Evolutionary conservation across 2,888 invertebrate genomes (phyloP), one percentile per base, ranked within the genome.

Genomic region (Eumerus sabulonum): DNA sequence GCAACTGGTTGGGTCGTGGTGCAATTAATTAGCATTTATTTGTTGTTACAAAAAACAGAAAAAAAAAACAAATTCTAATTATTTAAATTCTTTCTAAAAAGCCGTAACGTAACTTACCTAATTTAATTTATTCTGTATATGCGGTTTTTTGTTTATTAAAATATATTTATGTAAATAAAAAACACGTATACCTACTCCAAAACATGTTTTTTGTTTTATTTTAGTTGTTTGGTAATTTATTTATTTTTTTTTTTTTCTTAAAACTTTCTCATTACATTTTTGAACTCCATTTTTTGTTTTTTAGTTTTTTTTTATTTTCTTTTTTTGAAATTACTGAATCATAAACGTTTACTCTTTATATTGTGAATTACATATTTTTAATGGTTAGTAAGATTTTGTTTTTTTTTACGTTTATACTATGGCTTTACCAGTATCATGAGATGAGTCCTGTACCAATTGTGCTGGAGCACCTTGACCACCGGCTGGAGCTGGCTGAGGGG

Each of bases 401-500:
- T n/a, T n/a, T n/a, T n/a, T 9, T 77, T 63, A 63, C 44, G 73
- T 79, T 79, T 79, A 79, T 48, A 71, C 84, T 51, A 71, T 66
- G n/a, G 70, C 81, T 70, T 83, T 82, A 48, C 68, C 82, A 54
- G 70, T 83, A 42, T 81, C 77, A 45, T 84, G 85, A 42, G 83
- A 82, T 68, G 83, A 85, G 74, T 84, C 85, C 48, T 83, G 86
- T 73, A 84, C 85, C 84, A 87, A 84, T 66, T 70, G 79, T 79
- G 74, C 60, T 68, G 76, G 92, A 85, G 89, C 68, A 82, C 90
- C 90, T 90, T 84, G 90, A 54, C 91, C 91, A 85, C 90, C 91
- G 60, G 91, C 90, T 82, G 91, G 90, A 12, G 91, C 90, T 83
- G 91, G 91, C 82, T 90, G 91, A 82, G 86, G 89, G 76, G 89